Conservation (phyloP, 2,113 vertebrate genomes). For the Felis catus region DNA sequence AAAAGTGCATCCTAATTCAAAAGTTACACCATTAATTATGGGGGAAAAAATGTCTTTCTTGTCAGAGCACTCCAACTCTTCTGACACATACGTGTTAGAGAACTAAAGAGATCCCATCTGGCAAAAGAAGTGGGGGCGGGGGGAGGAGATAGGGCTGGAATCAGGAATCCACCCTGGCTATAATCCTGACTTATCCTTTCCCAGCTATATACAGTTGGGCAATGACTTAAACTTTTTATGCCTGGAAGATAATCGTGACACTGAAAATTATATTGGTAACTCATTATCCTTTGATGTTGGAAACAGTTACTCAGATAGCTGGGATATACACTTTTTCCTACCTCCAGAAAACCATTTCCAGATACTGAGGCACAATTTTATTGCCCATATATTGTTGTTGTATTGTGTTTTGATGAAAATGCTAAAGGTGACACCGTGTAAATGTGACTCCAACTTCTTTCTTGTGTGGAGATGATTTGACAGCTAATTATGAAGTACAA, state of each 20-base stretch:
- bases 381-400: not conserved
- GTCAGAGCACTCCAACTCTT: not conserved
- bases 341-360: not conserved
- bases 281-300: not conserved
- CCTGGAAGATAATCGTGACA: not conserved
- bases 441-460: not conserved
- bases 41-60: not conserved
- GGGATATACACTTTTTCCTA: not conserved
- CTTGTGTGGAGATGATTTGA: not conserved
- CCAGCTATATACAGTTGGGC: not conserved
- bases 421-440: not conserved
- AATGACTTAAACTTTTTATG: not conserved
- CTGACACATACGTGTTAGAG: not conserved
- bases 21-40: not conserved
- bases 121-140: fast-evolving
- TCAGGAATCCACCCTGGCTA: not conserved
- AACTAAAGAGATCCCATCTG: not conserved
- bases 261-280: not conserved
- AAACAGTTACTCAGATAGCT: not conserved
- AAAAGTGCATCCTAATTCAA: not conserved
- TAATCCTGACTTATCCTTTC: not conserved
- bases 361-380: not conserved
- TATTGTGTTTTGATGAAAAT: not conserved
- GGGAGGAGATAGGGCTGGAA: fast-evolving
- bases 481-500: not conserved